phyloP scores from a whole-genome alignment of 2,113 vertebrate species.

The Mastomys natalensis region DNA sequence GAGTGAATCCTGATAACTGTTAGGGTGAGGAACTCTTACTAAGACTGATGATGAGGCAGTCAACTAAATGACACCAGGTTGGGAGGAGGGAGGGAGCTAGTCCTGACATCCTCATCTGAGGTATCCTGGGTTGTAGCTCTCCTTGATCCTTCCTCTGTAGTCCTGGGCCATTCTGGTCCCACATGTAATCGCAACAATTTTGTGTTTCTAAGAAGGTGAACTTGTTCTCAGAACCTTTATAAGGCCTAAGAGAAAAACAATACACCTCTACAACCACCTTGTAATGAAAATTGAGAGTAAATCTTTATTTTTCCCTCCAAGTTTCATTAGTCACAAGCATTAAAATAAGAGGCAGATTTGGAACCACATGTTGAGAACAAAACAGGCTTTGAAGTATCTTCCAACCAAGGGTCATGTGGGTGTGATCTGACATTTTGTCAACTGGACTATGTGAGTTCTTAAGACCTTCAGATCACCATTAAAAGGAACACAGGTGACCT shows the following conservation, averaged over 20 bases:
- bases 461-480: constrained; percentile 27
- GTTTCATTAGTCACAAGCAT: not conserved
- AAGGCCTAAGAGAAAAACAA: not conserved
- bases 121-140: too few relatives aligned
- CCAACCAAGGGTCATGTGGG: not conserved
- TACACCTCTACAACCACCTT: not conserved
- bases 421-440: constrained; percentile 67
- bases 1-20: too few relatives aligned
- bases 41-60: too few relatives aligned
- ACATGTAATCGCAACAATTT: not conserved
- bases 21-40: too few relatives aligned
- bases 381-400: constrained; percentile 21
- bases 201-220: not conserved
- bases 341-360: constrained; percentile 38
- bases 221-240: not conserved
- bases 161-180: too few relatives aligned
- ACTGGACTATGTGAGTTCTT: constrained; percentile 18
- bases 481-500: constrained; percentile 24
- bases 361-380: constrained; percentile 7
- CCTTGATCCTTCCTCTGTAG: too few relatives aligned
- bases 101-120: too few relatives aligned
- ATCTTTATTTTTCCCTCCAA: not conserved
- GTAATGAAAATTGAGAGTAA: not conserved
- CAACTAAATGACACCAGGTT: too few relatives aligned
- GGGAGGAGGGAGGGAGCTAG: too few relatives aligned